These are phyloP conservation scores for Dicaeum eximium DNA, from an alignment of 2,113 vertebrate genomes.

Conservation along the genomic window DNA sequence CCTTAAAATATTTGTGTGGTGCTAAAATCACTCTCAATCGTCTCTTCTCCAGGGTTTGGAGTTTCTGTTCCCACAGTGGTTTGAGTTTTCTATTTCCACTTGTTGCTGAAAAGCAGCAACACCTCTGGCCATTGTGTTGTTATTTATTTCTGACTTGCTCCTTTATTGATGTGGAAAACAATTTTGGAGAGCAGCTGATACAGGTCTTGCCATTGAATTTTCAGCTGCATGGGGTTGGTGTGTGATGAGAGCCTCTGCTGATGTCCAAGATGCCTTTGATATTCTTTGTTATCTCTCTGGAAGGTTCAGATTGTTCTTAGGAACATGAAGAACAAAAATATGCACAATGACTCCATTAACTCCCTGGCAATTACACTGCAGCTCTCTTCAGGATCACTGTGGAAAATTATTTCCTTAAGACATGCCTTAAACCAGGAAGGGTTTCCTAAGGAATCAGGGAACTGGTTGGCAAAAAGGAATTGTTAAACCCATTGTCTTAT, in stretches of 20 bases:
- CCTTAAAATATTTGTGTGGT: neutral
- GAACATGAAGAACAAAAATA: slow-evolving; percentile 20
- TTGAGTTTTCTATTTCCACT: neutral
- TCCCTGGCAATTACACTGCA: neutral
- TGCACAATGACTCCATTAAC: neutral
- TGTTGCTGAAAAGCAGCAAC: neutral
- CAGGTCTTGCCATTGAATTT: neutral
- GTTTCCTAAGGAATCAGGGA: slow-evolving; percentile 5
- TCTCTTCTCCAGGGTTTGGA: neutral
- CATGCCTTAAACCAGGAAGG: neutral
- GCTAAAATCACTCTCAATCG: rapidly evolving
- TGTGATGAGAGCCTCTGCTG: neutral
- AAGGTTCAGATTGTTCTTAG: neutral
- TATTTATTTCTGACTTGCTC: neutral
- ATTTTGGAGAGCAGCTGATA: neutral
- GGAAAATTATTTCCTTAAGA: slow-evolving; percentile 13
- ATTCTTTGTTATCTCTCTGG: neutral
- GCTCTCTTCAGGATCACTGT: neutral
- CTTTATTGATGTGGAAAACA: neutral
- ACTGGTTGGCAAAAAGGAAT: neutral
- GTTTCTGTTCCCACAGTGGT: rapidly evolving
- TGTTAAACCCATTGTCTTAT: neutral
- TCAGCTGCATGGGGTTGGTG: neutral
- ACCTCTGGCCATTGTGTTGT: neutral
- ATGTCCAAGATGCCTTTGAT: neutral